Evolutionary conservation across 2,888 invertebrate genomes (phyloP).

Genomic region (Agriotes lineatus): DNA sequence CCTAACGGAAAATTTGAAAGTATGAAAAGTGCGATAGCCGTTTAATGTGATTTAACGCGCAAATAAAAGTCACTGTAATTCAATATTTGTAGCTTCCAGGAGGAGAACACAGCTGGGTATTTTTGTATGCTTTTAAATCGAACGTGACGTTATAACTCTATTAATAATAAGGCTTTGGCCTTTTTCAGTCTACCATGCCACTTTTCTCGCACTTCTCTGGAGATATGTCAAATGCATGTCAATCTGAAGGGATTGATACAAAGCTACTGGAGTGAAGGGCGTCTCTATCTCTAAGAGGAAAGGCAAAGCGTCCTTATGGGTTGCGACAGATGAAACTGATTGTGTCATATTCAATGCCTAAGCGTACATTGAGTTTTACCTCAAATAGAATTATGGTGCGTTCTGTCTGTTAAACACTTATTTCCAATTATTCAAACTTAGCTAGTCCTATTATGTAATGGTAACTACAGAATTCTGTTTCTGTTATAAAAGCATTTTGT

Average conservation of each 20-base stretch:
- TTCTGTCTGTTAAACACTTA: not conserved
- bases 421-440: too few relatives aligned
- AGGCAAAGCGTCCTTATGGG: constrained; percentile 20
- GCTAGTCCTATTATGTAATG: too few relatives aligned
- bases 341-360: constrained; percentile 18
- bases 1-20: constrained; percentile 6
- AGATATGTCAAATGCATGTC: constrained; percentile 23
- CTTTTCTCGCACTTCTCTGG: constrained; percentile 19
- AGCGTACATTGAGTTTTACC: constrained; percentile 1
- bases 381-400: constrained; percentile 1
- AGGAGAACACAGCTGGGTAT: not conserved
- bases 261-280: constrained; percentile 20
- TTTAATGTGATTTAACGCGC: not conserved
- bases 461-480: too few relatives aligned
- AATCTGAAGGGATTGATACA: constrained; percentile 24
- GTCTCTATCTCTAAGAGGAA: constrained; percentile 20
- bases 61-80: not conserved
- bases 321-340: constrained; percentile 22
- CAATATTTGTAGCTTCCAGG: not conserved
- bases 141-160: constrained; percentile 10
- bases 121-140: constrained; percentile 14
- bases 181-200: constrained; percentile 11
- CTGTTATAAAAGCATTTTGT: too few relatives aligned
- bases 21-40: not conserved
- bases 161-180: constrained; percentile 12